Conservation (phyloP, 2,888 invertebrate species). For the Epinotia demarniana region DNA sequence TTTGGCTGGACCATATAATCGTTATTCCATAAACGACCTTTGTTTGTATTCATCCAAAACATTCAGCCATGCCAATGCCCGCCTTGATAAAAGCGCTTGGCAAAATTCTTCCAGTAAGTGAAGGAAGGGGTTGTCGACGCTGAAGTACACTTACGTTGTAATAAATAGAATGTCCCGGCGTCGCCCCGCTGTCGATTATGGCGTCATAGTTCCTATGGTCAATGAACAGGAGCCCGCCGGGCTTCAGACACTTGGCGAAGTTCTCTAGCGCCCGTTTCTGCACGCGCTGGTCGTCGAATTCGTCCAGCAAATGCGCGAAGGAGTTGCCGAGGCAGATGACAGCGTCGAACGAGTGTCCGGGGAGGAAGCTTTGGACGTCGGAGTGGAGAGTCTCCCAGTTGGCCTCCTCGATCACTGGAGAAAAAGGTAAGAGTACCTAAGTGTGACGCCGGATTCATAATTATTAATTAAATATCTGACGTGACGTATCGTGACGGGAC, state of each 20-base stretch:
- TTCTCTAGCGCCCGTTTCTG: constrained; percentile 92
- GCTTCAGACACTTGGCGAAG: constrained; percentile 92
- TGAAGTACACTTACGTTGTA: constrained; percentile 89
- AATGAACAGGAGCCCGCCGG: constrained; percentile 93
- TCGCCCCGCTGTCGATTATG: constrained; percentile 90
- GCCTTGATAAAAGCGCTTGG: no score
- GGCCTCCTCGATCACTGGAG: constrained; percentile 94
- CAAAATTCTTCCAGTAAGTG: neutral
- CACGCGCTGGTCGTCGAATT: constrained; percentile 90
- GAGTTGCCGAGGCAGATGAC: constrained; percentile 96
- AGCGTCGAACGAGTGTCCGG: constrained; percentile 91
- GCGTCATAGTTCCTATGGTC: constrained; percentile 96
- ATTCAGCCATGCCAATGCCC: no score
- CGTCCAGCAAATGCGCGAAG: constrained; percentile 94
- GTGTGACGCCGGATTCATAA: no score
- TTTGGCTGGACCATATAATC: no score
- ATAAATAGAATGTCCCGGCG: constrained; percentile 93
- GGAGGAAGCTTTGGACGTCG: constrained; percentile 86
- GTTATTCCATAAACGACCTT: no score
- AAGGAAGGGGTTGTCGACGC: neutral
- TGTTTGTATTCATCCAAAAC: no score
- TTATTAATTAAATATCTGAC: no score
- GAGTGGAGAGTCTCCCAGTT: constrained; percentile 93
- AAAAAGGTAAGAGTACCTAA: neutral
- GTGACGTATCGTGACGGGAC: no score